Conservation (phyloP, 2,797 vertebrate genomes). For the Iguana delicatissima region DNA sequence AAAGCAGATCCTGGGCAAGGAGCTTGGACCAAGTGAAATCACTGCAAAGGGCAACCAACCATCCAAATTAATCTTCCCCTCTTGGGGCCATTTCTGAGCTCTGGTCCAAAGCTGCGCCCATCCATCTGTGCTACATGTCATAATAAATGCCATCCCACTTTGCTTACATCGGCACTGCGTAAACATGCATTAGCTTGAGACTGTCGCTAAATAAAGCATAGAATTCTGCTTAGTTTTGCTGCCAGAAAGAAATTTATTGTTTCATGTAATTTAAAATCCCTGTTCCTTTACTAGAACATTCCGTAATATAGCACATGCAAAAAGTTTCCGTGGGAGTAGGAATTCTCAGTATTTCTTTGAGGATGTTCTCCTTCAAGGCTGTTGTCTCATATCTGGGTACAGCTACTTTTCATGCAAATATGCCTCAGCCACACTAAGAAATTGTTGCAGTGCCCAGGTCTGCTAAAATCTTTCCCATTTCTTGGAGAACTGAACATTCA, state of each 20-base stretch:
- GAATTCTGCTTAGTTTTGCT: neutral
- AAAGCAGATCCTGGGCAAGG: neutral
- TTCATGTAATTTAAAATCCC: neutral
- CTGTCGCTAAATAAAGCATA: neutral
- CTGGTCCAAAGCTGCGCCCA: neutral
- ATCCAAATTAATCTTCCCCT: neutral
- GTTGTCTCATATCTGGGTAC: neutral
- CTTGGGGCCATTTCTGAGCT: neutral
- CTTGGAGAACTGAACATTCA: neutral
- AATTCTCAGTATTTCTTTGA: neutral
- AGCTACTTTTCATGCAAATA: neutral
- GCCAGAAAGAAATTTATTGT: neutral
- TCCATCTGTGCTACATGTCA: neutral
- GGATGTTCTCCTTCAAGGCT: neutral
- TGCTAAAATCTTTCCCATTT: neutral
- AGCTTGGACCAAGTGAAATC: neutral
- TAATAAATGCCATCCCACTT: neutral
- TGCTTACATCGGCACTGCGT: neutral
- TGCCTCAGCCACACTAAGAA: neutral
- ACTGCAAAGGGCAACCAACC: neutral
- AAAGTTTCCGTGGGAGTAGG: slow-evolving; percentile 2
- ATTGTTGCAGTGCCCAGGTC: neutral
- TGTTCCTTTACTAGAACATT: neutral
- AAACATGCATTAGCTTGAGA: neutral
- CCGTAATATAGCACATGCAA: neutral